Evolutionary conservation across 2,797 vertebrate genomes (phyloP).

Genomic region (Acanthurus leucopareius): DNA sequence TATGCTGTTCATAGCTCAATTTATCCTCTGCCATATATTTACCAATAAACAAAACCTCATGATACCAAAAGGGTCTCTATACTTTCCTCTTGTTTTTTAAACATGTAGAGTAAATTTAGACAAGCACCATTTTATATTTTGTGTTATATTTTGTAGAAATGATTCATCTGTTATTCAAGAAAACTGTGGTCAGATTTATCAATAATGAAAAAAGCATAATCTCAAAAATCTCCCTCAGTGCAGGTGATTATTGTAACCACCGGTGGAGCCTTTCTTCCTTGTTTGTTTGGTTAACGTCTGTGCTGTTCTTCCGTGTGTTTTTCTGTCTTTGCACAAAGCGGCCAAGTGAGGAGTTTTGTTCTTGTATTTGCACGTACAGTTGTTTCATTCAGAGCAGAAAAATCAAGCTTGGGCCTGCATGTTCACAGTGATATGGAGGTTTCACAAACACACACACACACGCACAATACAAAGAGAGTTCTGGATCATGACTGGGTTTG

Average conservation of each 20-base stretch:
- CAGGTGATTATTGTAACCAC: not conserved
- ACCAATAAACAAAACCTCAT: not conserved
- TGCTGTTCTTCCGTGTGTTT: not conserved
- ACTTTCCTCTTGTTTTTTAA: not conserved
- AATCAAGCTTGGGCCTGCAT: slow-evolving; percentile 61
- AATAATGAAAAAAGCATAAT: not conserved
- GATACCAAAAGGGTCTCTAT: not conserved
- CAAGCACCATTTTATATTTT: slow-evolving; percentile 4
- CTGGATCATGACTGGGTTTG: slow-evolving; percentile 51
- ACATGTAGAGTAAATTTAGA: not conserved
- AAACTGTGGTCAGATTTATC: not conserved
- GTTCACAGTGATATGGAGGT: slow-evolving; percentile 30
- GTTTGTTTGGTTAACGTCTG: not conserved
- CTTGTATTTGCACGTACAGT: slow-evolving; percentile 42
- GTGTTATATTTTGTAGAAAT: too few species aligned
- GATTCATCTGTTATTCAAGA: not conserved
- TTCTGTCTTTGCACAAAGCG: not conserved
- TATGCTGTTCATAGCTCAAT: not conserved
- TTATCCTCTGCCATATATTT: not conserved
- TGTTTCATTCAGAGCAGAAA: slow-evolving; percentile 40
- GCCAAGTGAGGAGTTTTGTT: slow-evolving; percentile 14
- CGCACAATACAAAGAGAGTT: slow-evolving; percentile 47
- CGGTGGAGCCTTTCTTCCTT: not conserved
- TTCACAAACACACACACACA: slow-evolving; percentile 25
- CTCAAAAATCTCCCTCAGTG: not conserved